Percentiles rank a stretch among this genome's conserved stretches.
Conservation (phyloP, 1,140 invertebrate genomes). For the Schlechtendalia chinensis region DNA sequence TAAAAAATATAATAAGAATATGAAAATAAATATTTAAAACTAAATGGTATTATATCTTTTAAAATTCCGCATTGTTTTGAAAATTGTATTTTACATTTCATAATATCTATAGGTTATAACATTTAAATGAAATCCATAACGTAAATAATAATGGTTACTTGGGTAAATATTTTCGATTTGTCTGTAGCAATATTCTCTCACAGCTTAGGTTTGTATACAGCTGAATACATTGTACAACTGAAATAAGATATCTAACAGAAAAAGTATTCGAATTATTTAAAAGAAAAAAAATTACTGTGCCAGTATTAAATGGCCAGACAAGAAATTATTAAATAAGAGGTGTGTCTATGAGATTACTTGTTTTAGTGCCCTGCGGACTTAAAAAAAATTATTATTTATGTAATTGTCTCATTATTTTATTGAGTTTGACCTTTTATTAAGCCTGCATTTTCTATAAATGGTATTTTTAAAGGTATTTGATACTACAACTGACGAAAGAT, state of each 20-base stretch:
- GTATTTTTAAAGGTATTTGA: constrained; percentile 2
- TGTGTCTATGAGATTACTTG: not conserved
- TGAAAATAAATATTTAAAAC: no score
- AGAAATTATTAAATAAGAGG: constrained; percentile 5
- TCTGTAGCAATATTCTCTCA: no score
- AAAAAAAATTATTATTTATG: constrained; percentile 27
- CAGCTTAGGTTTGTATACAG: no score
- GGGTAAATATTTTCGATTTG: no score
- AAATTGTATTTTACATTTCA: no score
- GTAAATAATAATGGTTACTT: no score
- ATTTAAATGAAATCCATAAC: no score
- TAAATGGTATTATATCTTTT: no score
- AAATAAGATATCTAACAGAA: not conserved
- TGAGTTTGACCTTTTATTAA: constrained; percentile 26
- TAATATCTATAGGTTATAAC: no score
- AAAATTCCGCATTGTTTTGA: no score
- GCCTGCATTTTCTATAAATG: constrained; percentile 38
- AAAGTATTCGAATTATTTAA: not conserved
- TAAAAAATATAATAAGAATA: no score
- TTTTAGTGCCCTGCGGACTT: not conserved
- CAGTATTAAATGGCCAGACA: constrained; percentile 7
- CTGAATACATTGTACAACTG: not conserved
- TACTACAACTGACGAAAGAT: not conserved
- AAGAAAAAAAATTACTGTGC: not conserved
- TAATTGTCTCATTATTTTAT: constrained; percentile 30